Percentiles rank a stretch among this genome's conserved stretches.
phyloP scores from a whole-genome alignment of 2,113 vertebrate species.

The Antechinus stuartii region DNA sequence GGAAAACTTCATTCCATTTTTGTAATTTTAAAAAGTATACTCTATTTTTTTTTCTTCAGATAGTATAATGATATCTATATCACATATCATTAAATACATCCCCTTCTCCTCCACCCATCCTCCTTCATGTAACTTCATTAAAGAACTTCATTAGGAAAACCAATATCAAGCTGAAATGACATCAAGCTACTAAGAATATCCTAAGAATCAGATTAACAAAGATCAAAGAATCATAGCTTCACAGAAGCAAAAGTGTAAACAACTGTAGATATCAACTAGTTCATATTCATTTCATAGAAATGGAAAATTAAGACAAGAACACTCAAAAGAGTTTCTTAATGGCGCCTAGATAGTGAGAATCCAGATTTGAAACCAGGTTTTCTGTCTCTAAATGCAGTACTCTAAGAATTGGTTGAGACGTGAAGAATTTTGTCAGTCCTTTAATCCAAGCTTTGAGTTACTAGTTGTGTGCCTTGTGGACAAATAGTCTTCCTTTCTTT shows the following conservation, averaged over 20 bases:
- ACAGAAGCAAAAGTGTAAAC: neutral
- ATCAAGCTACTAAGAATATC: conserved; percentile 16
- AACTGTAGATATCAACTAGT: neutral
- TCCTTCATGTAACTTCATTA: neutral
- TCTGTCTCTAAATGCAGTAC: neutral
- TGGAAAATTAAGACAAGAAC: neutral
- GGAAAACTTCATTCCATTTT: neutral
- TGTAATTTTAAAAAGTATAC: neutral
- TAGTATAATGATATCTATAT: too few relatives aligned
- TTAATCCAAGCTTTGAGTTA: neutral
- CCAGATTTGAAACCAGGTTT: neutral
- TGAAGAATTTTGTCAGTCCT: neutral
- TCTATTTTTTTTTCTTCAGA: too few relatives aligned
- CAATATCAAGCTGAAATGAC: neutral
- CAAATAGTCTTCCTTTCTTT: neutral
- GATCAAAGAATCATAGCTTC: neutral
- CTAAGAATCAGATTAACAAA: neutral
- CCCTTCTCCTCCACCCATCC: neutral
- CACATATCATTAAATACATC: neutral
- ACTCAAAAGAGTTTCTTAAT: neutral
- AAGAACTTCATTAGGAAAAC: neutral
- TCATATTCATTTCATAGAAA: neutral
- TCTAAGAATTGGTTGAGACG: neutral
- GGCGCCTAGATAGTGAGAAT: neutral
- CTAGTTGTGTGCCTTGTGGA: neutral